Evolutionary conservation across 1,140 invertebrate species (phyloP), one percentile per base, ranked within the genome.

Genomic region (Littorina saxatilis): DNA sequence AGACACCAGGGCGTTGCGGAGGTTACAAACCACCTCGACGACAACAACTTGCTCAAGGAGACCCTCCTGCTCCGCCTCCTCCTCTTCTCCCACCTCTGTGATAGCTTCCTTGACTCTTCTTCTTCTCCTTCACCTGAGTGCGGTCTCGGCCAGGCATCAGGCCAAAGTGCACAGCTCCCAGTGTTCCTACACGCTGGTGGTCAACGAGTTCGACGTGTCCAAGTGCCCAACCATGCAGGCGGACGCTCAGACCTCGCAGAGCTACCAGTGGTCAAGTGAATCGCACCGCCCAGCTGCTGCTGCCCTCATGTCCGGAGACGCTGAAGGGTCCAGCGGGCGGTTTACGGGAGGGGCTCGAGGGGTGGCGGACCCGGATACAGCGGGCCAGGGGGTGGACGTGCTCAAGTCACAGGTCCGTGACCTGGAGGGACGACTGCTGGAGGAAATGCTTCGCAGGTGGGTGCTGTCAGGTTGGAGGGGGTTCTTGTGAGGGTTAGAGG

Each of bases 151-250:
- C 52, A 27, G 32, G 76, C n/a, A 81, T 76, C 23, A 83, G 76
- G 70, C 80, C 17, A 58, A 73, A 52, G 52, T 52, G 68, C 37
- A 84, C 81, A 81, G 55, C 37, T 73, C 80, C 17, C 76, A 68
- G n/a, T 90, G 89, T 40, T 83, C 86, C 66, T 90, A 90, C 80
- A 89, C 88, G 5, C 86, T 90, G 43, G 87, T 90, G 13, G 88
- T 90, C 20, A 87, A 90, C 79, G 89, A 90, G 83, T 85, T 90
- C 85, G 88, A 87, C 73, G 82, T 84, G 0, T 84, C 85, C 63
- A 84, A 86, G 40, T 90, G 89, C 81, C 84, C 88, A 1, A 73
- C 83, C 23, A 80, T 88, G 40, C 77, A 83, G 29, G 76, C 76
- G 37, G 61, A 82, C 61, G 77, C 74, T 29, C 79, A 80, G 37